Evolutionary conservation across 2,888 invertebrate genomes (phyloP), one percentile per base, ranked within the genome.

Genomic region (Sylvicola cinctus): DNA sequence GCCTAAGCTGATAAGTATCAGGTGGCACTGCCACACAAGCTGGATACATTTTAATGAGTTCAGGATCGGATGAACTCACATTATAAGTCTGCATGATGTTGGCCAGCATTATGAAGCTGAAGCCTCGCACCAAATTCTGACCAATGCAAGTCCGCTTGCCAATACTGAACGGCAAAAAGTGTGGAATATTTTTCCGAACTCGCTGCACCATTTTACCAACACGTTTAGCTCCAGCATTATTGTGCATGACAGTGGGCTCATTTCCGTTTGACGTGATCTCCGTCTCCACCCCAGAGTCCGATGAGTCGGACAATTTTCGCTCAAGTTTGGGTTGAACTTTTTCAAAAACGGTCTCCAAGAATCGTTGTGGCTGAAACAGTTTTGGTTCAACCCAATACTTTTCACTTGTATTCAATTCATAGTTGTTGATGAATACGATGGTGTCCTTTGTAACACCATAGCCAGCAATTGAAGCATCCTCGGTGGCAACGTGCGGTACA

Each of bases 131-230:
- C 31, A 87, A 55, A 27, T 74, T 74, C 46, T 83, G 81, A 0
- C 85, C 85, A 37, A 85, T 77, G 48, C 85, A 85, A 0, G 83
- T 80, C n/a, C 85, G 59, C 47, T 76, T 81, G 6, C 85, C 85
- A 29, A 80, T 79, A 48, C 83, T 80, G 55, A 85, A 87, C 0
- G 85, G 85, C 10, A 85, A 59, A 49, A 84, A 85, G 48, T 80
- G 74, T 0, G 77, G 66, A 8, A 70, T 65, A 43, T 68, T 69
- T 41, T 58, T 64, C 40, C 51, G 65, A 0, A 69, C 57, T 1
- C 61, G 51, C 1, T 54, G 43, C 0, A 58, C 47, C 28, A 62
- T 25, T 7, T 30, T 36, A 25, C 14, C 13, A 58, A 57, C 3
- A 36, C 42, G 45, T 0, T 41, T 39, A 34, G 17, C 2, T 48